Percentiles rank a stretch among this genome's conserved stretches.
Conservation (phyloP, 2,113 vertebrate species). For the Chrysemys picta region DNA sequence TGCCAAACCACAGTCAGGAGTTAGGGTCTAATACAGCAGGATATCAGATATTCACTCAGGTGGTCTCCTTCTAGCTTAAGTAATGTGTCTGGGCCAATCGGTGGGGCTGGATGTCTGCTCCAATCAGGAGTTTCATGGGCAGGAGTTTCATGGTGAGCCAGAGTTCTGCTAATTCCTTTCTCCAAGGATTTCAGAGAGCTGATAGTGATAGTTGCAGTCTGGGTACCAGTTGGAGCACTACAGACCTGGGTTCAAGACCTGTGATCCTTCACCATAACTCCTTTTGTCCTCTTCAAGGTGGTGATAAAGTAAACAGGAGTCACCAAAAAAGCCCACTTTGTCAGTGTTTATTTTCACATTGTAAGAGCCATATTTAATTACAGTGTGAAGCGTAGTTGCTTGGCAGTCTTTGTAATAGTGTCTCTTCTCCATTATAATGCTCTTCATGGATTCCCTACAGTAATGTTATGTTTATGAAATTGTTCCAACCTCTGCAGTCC, state of each 20-base stretch:
- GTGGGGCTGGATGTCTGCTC: not conserved
- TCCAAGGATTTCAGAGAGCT: not conserved
- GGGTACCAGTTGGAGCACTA: too few species aligned
- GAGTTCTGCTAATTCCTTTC: not conserved
- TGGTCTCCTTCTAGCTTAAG: not conserved
- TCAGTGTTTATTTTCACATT: rapidly evolving
- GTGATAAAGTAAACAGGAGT: not conserved
- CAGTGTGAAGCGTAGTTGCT: not conserved
- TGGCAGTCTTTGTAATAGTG: rapidly evolving
- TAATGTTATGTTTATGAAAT: constrained; percentile 51
- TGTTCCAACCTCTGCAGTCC: constrained; percentile 43
- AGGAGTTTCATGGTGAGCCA: not conserved
- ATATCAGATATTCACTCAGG: not conserved
- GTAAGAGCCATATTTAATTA: not conserved
- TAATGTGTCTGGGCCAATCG: not conserved
- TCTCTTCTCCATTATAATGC: not conserved
- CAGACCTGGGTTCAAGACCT: not conserved
- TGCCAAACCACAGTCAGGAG: not conserved
- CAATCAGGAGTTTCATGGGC: not conserved
- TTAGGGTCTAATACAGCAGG: not conserved
- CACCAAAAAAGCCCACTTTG: rapidly evolving
- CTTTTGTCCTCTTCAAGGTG: not conserved
- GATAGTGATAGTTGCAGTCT: not conserved
- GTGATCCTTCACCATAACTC: not conserved
- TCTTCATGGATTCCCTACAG: constrained; percentile 23